Evolutionary conservation across 2,888 invertebrate species (phyloP), one percentile per base, ranked within the genome.

Genomic region (Lomographa bimaculata): DNA sequence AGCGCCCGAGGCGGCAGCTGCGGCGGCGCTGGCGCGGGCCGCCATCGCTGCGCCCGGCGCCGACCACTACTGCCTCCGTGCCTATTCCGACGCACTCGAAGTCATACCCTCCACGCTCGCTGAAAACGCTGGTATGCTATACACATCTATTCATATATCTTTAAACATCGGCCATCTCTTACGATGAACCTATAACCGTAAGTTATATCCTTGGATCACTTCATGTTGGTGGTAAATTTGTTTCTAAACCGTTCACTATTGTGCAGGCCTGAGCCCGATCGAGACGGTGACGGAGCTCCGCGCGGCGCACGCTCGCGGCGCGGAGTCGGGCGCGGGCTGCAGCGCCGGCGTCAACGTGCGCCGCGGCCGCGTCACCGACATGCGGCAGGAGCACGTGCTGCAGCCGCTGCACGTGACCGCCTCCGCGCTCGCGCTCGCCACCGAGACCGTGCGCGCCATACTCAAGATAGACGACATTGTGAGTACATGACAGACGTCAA

Each of bases 391-490:
- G 87, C 96, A 97, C 89, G 99, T 99, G 41, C 94, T 99, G 42
- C 99, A 99, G 83, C 99, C 99, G 25, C 91, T 99, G 59, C 92
- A 99, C 70, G 99, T 99, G 33, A 97, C 97, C 39, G 94, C 94
- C 30, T 97, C 97, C 58, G 97, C 98, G 28, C 93, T 99, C 57
- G 96, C 94, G 36, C 92, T 99, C 61, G 95, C 99, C 49, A 95
- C 99, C 0, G 99, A 99, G 90, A 98, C 98, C 30, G 97, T 99
- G 48, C 93, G 98, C 64, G 97, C 97, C 63, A 98, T 99, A 85
- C 92, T 99, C 72, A 99, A 99, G 91, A 99, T 99, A 68, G 99
- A 99, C 85, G 99, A 99, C 86, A 98, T 99, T 81, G 97, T 99
- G 66, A 93, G 94, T 91, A 72, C 10, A 9, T n/a, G n/a, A n/a